A percentile compares a stretch with the other conserved stretches of the same genome.
Conservation (phyloP, 2,797 vertebrate species). For the Gymnopithys bicolor region DNA sequence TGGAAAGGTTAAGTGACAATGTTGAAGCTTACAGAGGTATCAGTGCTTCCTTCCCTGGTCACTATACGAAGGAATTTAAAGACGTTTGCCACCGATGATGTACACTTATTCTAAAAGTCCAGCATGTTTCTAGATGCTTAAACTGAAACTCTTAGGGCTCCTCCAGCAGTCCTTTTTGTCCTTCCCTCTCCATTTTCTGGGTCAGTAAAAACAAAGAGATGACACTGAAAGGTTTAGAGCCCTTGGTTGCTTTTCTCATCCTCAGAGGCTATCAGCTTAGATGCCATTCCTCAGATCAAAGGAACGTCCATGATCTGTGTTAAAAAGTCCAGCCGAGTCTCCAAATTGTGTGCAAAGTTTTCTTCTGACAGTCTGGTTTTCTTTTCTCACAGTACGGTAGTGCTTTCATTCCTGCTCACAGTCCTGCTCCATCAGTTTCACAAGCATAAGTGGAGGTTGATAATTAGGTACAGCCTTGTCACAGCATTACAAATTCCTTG, state of each 20-base stretch:
- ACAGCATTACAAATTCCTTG: neutral
- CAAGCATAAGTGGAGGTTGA: neutral
- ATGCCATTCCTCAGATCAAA: neutral
- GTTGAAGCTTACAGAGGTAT: neutral
- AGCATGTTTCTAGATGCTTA: neutral
- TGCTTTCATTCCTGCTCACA: neutral
- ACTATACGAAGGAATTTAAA: neutral
- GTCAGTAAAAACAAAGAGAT: neutral
- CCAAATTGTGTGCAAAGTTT: neutral
- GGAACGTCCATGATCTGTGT: neutral
- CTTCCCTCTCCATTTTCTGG: neutral
- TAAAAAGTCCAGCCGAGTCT: neutral
- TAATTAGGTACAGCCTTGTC: neutral
- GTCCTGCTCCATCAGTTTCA: neutral
- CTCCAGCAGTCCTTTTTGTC: neutral
- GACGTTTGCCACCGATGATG: rapidly evolving
- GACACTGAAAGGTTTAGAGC: neutral
- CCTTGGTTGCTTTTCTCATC: neutral
- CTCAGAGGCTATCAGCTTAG: neutral
- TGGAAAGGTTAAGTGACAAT: neutral
- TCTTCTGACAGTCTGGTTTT: neutral
- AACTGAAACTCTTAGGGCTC: neutral
- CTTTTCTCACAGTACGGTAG: neutral
- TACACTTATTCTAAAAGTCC: neutral
- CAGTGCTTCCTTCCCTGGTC: neutral